These are phyloP conservation scores for Limnephilus auricula DNA, from an alignment of 2,888 invertebrate species.

Conservation along the genomic window DNA sequence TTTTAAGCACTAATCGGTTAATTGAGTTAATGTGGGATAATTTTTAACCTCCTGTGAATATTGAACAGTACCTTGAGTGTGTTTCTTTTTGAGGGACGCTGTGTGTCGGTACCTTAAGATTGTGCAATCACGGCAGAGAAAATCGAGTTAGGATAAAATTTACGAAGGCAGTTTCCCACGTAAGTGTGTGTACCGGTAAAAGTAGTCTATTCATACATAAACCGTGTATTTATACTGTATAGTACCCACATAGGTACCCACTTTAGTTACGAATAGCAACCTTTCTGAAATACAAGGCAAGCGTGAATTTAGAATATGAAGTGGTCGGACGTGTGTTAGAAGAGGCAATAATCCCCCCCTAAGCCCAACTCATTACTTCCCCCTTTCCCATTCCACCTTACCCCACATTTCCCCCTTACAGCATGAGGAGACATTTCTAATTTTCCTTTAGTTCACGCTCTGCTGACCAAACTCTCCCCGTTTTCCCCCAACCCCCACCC, in stretches of 20 bases:
- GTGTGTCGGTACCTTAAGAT: background rate
- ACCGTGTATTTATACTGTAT: background rate
- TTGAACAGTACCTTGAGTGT: background rate
- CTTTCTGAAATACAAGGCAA: constrained; percentile 52
- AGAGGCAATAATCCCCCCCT: constrained; percentile 55
- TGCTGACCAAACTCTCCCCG: constrained; percentile 56
- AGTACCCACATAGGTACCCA: background rate
- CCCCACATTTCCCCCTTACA: constrained; percentile 22
- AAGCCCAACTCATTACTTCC: constrained; percentile 46
- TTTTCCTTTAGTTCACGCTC: constrained; percentile 66
- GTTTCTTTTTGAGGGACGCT: background rate
- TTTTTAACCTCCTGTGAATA: background rate
- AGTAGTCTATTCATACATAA: constrained; percentile 3
- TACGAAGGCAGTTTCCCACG: constrained; percentile 17
- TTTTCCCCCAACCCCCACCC: constrained; percentile 9
- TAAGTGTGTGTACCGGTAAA: constrained; percentile 2
- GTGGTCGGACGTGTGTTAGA: constrained; percentile 53
- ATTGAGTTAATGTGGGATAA: background rate
- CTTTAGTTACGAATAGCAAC: constrained; percentile 22
- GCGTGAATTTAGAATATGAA: constrained; percentile 63
- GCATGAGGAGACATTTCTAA: constrained; percentile 65
- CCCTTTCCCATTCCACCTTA: background rate
- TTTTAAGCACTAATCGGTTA: background rate
- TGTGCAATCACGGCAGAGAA: constrained; percentile 24
- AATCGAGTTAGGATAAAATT: constrained; percentile 36